Evolutionary conservation across 2,797 vertebrate species (phyloP).

Genomic region (Poeciliopsis turneri): DNA sequence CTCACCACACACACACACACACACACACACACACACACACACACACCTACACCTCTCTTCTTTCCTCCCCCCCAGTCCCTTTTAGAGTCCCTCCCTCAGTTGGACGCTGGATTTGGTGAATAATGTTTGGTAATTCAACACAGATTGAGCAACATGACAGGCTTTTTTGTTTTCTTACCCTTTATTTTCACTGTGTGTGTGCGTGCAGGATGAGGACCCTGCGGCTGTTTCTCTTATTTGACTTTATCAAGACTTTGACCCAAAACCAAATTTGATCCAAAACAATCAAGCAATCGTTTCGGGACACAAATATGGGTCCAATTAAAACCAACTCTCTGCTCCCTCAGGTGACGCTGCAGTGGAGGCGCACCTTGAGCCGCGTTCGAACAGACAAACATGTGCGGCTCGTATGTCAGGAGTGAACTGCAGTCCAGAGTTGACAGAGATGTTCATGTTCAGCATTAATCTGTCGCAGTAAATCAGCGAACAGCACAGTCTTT

Average conservation of each 20-base stretch:
- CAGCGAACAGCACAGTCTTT: slow-evolving; percentile 29
- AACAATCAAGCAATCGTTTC: slow-evolving; percentile 66
- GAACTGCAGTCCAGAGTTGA: slow-evolving; percentile 13
- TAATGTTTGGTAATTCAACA: slow-evolving; percentile 59
- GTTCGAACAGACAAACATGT: slow-evolving; percentile 11
- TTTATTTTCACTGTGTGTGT: slow-evolving; percentile 14
- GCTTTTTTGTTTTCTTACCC: slow-evolving; percentile 30
- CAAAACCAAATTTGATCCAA: slow-evolving; percentile 65
- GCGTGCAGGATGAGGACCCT: slow-evolving; percentile 12
- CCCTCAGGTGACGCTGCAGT: slow-evolving; percentile 49
- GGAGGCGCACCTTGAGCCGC: slow-evolving; percentile 11
- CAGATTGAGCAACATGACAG: slow-evolving; percentile 63
- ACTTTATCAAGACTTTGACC: slow-evolving; percentile 61
- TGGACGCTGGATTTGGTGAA: slow-evolving; percentile 46
- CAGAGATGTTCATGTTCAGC: slow-evolving; percentile 36
- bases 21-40: not conserved
- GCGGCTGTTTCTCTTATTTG: slow-evolving; percentile 58
- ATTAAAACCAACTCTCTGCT: slow-evolving; percentile 48
- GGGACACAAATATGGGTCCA: slow-evolving; percentile 55
- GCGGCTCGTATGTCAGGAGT: not conserved
- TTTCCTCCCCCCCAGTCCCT: slow-evolving; percentile 4
- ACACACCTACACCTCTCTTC: not conserved
- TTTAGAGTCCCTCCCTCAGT: slow-evolving; percentile 36
- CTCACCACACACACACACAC: not conserved
- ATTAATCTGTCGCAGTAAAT: slow-evolving; percentile 45